Conservation (phyloP, 2,113 vertebrate species). For the human region GRCh38 chr5:124614501-124615000, state of each 20-base stretch:
- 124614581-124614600: neutral
- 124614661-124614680: neutral
- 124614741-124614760: slow-evolving; percentile 30
- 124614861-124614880: neutral
- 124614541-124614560: too few relatives aligned
- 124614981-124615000: neutral
- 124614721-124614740: neutral
- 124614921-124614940: neutral
- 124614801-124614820: neutral
- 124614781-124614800: neutral
- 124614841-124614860: neutral
- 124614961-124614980: neutral
- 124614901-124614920: neutral
- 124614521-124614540: too few relatives aligned
- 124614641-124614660: neutral
- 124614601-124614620: neutral
- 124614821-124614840: neutral
- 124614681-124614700: neutral
- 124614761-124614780: neutral
- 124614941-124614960: neutral
- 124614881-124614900: neutral
- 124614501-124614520: too few relatives aligned
- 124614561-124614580: too few relatives aligned
- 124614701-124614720: slow-evolving; percentile 4
- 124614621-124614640: neutral